These are phyloP conservation scores for Diachasma alloeum DNA, from an alignment of 1,140 invertebrate genomes.

Conservation along the genomic window DNA sequence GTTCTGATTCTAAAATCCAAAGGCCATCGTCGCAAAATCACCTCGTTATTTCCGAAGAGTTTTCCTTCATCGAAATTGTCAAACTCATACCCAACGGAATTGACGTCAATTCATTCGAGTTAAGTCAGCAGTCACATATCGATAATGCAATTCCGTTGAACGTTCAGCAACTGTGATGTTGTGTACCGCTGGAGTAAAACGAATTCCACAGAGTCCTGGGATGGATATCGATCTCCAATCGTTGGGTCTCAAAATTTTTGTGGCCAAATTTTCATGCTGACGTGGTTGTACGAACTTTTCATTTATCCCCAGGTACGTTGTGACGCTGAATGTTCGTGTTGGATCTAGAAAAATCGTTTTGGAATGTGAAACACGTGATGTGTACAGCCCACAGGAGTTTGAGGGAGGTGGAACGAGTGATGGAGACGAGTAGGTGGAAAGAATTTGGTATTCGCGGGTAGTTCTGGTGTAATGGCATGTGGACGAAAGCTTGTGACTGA, in stretches of 20 bases:
- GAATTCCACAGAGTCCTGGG: background rate
- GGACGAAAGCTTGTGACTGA: conserved; percentile 10
- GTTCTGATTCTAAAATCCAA: too few relatives aligned
- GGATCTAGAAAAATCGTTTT: background rate
- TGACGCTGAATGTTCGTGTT: background rate
- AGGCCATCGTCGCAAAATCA: too few relatives aligned
- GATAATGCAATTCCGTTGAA: too few relatives aligned
- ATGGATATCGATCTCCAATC: background rate
- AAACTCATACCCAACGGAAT: too few relatives aligned
- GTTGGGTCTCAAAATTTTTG: background rate
- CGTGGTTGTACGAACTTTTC: background rate
- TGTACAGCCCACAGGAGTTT: conserved; percentile 18
- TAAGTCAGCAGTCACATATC: background rate
- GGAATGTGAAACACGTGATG: background rate
- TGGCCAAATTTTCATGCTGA: background rate
- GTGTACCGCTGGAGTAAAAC: too few relatives aligned
- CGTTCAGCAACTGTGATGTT: too few relatives aligned
- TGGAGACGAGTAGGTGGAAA: conserved; percentile 20
- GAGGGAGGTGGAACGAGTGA: background rate
- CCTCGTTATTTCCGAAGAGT: too few relatives aligned
- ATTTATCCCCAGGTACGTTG: background rate
- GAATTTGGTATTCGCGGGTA: conserved; percentile 44
- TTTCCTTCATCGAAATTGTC: too few relatives aligned
- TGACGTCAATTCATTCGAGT: background rate
- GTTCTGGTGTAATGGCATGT: conserved; percentile 37